These are phyloP conservation scores for Nesometra sesokonis DNA, from an alignment of 35 echinoderm and acorn worm genomes.

Conservation along the genomic window DNA sequence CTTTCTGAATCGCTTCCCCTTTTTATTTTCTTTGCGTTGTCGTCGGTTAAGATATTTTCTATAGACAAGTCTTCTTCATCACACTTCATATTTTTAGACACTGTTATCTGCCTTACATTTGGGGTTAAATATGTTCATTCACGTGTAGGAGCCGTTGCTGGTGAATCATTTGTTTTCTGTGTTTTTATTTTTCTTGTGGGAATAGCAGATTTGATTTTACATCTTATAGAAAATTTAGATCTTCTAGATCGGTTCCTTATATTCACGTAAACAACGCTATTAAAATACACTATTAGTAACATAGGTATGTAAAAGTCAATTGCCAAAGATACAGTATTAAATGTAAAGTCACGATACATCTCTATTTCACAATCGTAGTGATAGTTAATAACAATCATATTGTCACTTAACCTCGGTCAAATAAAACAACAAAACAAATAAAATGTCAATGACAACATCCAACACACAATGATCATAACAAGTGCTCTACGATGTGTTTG, in stretches of 20 bases:
- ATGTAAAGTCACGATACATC: not conserved
- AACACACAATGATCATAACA: slow-evolving; percentile 10
- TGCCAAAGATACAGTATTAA: slow-evolving; percentile 12
- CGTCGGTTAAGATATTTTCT: no score
- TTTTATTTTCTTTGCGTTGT: no score
- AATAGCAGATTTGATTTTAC: not conserved
- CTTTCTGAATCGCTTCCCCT: no score
- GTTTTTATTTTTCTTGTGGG: not conserved
- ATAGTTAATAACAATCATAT: not conserved
- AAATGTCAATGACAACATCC: slow-evolving; percentile 29
- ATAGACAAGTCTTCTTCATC: no score
- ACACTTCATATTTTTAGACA: no score
- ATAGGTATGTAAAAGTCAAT: slow-evolving; percentile 44
- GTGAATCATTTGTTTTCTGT: no score
- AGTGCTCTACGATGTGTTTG: slow-evolving; percentile 28
- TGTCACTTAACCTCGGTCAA: slow-evolving; percentile 8
- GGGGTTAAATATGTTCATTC: no score
- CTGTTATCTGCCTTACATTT: no score
- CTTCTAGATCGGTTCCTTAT: slow-evolving; percentile 14
- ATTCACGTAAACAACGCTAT: slow-evolving; percentile 27
- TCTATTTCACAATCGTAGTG: slow-evolving; percentile 29
- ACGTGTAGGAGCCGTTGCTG: no score
- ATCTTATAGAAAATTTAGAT: no score
- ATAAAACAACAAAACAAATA: not conserved
- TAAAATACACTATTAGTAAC: slow-evolving; percentile 26